Evolutionary conservation across 2,113 vertebrate genomes (phyloP).

Genomic region (Aythya baeri): DNA sequence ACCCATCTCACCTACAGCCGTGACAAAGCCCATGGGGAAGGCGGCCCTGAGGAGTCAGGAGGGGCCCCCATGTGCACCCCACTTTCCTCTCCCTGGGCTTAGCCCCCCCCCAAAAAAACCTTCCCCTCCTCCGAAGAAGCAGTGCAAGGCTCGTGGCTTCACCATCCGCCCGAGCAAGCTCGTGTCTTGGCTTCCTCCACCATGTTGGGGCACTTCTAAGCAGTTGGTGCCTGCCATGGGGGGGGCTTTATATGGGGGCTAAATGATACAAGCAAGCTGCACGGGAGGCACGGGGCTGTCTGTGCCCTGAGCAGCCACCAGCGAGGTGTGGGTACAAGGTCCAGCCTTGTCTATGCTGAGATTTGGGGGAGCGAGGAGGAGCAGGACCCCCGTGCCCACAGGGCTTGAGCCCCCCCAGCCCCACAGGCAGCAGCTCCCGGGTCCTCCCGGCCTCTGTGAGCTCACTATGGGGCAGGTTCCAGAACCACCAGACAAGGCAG

Average conservation of each 20-base stretch:
- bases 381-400: accelerated
- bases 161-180: accelerated
- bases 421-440: constrained; percentile 1
- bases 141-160: neutral
- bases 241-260: too few relatives aligned
- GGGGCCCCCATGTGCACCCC: accelerated
- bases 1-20: accelerated
- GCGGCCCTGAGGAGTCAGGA: neutral
- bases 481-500: constrained; percentile 40
- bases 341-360: accelerated
- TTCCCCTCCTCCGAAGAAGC: neutral
- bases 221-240: accelerated
- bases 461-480: constrained; percentile 60
- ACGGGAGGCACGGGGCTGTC: neutral
- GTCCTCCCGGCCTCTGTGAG: constrained; percentile 46
- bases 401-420: neutral
- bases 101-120: accelerated
- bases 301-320: neutral
- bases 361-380: neutral
- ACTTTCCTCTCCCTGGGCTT: neutral
- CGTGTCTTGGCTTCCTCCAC: neutral
- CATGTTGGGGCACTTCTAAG: accelerated
- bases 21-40: neutral
- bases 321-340: accelerated
- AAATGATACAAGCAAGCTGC: neutral